These are phyloP conservation scores for Protonibea diacanthus DNA, from an alignment of 2,797 vertebrate species.

Conservation along the genomic window DNA sequence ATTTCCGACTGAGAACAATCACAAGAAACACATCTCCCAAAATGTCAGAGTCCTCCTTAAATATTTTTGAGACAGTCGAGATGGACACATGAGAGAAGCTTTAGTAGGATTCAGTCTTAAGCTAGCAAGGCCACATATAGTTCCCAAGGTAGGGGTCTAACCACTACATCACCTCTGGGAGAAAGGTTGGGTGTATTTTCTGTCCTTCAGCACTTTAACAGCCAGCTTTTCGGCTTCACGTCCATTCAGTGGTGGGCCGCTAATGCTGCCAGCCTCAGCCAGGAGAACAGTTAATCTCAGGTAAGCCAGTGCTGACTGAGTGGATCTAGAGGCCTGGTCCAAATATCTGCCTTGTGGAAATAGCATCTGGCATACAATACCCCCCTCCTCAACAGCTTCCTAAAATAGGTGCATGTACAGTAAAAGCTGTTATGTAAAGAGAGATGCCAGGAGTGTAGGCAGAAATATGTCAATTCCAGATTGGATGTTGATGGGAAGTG, in stretches of 20 bases:
- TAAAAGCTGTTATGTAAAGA: constrained; percentile 61
- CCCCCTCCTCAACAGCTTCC: constrained; percentile 52
- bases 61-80: constrained; percentile 26
- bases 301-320: constrained; percentile 83
- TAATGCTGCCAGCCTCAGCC: constrained; percentile 77
- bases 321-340: constrained; percentile 74
- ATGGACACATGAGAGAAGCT: constrained; percentile 46
- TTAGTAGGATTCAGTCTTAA: constrained; percentile 52
- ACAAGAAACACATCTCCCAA: constrained; percentile 4
- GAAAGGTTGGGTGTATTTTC: constrained; percentile 67
- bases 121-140: constrained; percentile 50
- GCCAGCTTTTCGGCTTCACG: constrained; percentile 71
- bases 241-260: constrained; percentile 72
- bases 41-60: background rate
- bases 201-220: constrained; percentile 76
- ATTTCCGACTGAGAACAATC: constrained; percentile 23
- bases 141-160: constrained; percentile 56
- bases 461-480: constrained; percentile 51
- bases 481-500: constrained; percentile 50
- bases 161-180: constrained; percentile 68
- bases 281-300: constrained; percentile 87
- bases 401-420: constrained; percentile 75
- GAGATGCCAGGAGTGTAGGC: constrained; percentile 38
- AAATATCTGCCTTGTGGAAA: constrained; percentile 82
- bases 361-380: constrained; percentile 77